phyloP scores from a whole-genome alignment of 2,797 vertebrate species.

The Odontamblyopus rebecca region DNA sequence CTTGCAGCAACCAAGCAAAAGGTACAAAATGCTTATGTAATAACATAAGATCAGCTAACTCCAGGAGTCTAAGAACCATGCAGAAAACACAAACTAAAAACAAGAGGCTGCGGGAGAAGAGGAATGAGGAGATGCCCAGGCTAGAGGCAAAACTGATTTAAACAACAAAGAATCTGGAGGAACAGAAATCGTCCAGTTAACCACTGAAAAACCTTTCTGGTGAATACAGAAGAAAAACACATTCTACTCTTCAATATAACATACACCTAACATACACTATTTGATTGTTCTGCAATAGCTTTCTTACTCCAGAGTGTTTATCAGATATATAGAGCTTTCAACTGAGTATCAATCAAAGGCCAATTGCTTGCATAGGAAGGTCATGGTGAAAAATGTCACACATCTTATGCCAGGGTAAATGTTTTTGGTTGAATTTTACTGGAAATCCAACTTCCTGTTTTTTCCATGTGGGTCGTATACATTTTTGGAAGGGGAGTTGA shows the following conservation, averaged over 20 bases:
- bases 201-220: neutral
- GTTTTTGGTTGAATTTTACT: constrained; percentile 8
- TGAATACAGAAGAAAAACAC: neutral
- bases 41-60: too few relatives aligned
- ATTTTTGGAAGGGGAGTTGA: neutral
- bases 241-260: neutral
- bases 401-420: neutral
- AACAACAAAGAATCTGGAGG: too few relatives aligned
- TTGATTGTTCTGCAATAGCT: neutral
- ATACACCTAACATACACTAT: neutral
- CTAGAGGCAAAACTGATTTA: too few relatives aligned
- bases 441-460: constrained; percentile 2
- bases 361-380: neutral
- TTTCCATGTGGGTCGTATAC: neutral
- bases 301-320: neutral
- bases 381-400: constrained; percentile 2
- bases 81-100: too few relatives aligned
- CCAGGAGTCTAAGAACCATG: too few relatives aligned
- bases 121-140: too few relatives aligned
- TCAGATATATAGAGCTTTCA: neutral
- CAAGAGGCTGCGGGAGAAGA: too few relatives aligned
- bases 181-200: neutral
- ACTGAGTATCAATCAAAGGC: neutral
- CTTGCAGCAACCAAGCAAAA: too few relatives aligned
- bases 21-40: too few relatives aligned